Conservation (phyloP, 2,797 vertebrate genomes). For the Phrynocephalus forsythii region DNA sequence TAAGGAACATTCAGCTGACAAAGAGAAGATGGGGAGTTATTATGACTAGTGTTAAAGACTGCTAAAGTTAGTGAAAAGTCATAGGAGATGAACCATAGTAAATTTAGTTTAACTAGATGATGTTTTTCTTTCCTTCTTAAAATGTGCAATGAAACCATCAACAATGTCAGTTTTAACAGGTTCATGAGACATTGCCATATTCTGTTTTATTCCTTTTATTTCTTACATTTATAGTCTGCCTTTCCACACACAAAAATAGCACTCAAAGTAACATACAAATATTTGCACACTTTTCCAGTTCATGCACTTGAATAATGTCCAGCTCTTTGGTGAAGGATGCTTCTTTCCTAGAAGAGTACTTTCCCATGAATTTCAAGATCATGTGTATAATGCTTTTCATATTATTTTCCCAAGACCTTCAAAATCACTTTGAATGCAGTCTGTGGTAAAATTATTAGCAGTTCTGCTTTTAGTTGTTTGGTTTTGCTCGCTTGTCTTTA, state of each 20-base stretch:
- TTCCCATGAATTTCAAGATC: no score
- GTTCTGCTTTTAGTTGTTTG: not conserved
- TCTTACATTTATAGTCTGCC: no score
- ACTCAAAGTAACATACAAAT: no score
- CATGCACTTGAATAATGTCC: not conserved
- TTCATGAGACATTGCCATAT: not conserved
- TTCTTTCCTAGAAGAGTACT: not conserved
- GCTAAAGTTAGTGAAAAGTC: not conserved
- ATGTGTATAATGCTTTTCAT: no score
- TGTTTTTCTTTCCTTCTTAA: not conserved
- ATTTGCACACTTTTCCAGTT: not conserved
- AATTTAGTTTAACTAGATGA: not conserved
- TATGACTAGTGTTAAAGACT: not conserved
- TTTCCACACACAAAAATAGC: no score
- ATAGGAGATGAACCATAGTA: no score
- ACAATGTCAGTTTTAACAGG: not conserved
- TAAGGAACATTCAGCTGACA: not conserved
- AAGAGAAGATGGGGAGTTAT: not conserved
- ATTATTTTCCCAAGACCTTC: not conserved
- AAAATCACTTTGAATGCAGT: not conserved
- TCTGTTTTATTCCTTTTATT: not conserved
- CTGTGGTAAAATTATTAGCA: not conserved
- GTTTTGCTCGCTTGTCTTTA: not conserved
- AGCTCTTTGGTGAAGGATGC: no score
- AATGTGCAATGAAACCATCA: not conserved